Base-by-base conservation (phyloP, 2,113 vertebrate species). In the Calypte anna region DNA sequence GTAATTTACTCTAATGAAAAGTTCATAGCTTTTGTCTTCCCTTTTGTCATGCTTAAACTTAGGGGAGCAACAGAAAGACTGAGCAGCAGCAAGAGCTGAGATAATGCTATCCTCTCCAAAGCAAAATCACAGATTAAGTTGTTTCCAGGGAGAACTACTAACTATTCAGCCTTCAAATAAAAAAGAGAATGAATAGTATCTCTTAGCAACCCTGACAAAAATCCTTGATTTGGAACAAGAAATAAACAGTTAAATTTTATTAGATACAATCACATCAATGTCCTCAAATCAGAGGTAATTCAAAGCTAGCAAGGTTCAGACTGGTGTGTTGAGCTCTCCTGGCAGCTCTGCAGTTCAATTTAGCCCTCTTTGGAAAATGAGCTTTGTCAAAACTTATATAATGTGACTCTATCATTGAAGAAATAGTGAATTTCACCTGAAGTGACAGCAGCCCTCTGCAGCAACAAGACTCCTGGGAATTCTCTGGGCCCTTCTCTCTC, bases 151-250 rank as follows among this genome's bases (percentile, higher is more conserved):
- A 93, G 85, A 96, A 61, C 69, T 86, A 68, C 86, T 96, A 94
- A 81, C 90, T 81, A 86, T 79, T 95, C 82, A 91, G 79, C 50
- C 73, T 94, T 74, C 76, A 92, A 90, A 94, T 83, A 84, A 86
- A 91, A 92, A 61, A 86, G 61, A 50, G 51, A 91, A 62, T 82
- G 50, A 91, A 88, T 40, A 96, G 86, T 90, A 90, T 90, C 79
- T 76, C 90, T 74, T 96, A 94, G 94, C 80, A 94, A 95, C 80
- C 64, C 85, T 51, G 94, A 93, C 33, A 91, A 94, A 94, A 94
- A 94, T 68, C 73, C 64, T 90, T 91, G 69, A 89, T 88, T 86
- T 91, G 78, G 58, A 43, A 10, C 50, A 79, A 83, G 88, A 94
- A 93, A 84, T 86, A 91, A 93, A 90, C 69, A 31, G 68, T 66